Conservation (phyloP, 2,113 vertebrate species). For the Alouatta palliata region DNA sequence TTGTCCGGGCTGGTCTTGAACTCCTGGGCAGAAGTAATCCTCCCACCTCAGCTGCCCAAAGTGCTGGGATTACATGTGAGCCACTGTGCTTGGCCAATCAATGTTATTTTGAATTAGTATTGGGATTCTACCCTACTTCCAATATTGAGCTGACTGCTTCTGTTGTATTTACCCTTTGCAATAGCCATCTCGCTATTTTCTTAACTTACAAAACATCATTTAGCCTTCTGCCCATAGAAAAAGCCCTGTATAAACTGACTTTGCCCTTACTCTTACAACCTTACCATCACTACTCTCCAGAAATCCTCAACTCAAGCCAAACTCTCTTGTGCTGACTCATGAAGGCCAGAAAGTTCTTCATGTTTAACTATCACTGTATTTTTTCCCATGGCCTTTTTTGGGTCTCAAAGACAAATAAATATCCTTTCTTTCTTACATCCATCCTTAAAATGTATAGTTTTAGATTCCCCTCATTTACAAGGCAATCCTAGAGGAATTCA, state of each 20-base stretch:
- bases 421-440: not conserved
- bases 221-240: not conserved
- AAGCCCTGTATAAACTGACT: not conserved
- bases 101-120: conserved; percentile 28
- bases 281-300: not conserved
- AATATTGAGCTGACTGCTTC: conserved; percentile 10
- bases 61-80: not conserved
- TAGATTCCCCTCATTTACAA: conserved; percentile 16
- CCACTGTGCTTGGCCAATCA: too few species aligned
- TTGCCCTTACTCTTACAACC: not conserved
- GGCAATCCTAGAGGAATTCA: not conserved
- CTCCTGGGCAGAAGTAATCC: not conserved
- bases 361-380: not conserved
- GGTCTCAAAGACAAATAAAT: not conserved
- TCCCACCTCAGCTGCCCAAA: not conserved
- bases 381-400: not conserved
- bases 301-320: conserved; percentile 25
- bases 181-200: not conserved
- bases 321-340: not conserved
- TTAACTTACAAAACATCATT: not conserved
- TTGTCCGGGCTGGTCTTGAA: not conserved
- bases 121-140: conserved; percentile 11
- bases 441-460: not conserved
- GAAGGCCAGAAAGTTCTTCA: conserved; percentile 13
- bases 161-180: not conserved